These are phyloP conservation scores for Accipiter cooperii DNA, from an alignment of 2,113 vertebrate genomes.

Conservation along the genomic window DNA sequence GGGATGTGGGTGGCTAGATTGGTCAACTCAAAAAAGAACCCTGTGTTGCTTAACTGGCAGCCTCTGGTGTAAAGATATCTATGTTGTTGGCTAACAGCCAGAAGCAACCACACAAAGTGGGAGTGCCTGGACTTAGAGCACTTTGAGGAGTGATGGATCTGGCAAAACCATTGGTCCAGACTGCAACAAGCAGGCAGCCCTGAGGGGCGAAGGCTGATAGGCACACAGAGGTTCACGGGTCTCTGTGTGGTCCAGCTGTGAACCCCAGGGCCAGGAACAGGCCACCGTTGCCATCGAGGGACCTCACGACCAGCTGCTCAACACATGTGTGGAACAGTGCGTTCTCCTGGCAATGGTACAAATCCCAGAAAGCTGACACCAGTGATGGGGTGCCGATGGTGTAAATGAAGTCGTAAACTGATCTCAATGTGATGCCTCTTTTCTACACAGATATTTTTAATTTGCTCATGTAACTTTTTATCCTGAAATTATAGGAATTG, in stretches of 20 bases:
- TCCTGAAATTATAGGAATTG: neutral
- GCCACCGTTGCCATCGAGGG: rapidly evolving
- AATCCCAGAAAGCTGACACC: neutral
- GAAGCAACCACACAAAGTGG: neutral
- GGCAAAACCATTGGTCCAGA: neutral
- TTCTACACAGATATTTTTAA: neutral
- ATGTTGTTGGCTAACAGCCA: neutral
- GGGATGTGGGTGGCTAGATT: neutral
- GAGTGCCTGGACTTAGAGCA: neutral
- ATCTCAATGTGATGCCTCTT: neutral
- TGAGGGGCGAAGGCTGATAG: neutral
- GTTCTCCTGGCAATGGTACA: neutral
- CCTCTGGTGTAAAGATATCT: neutral
- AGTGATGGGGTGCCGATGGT: neutral
- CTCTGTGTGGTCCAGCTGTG: neutral
- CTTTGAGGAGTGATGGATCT: neutral
- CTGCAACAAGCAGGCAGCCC: neutral
- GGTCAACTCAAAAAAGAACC: neutral
- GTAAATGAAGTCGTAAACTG: neutral
- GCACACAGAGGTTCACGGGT: rapidly evolving
- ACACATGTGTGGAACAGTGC: neutral
- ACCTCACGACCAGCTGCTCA: neutral
- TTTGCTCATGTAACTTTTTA: neutral
- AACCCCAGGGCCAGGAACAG: neutral
- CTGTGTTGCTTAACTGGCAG: rapidly evolving